Evolutionary conservation across 1,140 invertebrate genomes (phyloP), one percentile per base, ranked within the genome.

Genomic region (Bicyclus anynana): DNA sequence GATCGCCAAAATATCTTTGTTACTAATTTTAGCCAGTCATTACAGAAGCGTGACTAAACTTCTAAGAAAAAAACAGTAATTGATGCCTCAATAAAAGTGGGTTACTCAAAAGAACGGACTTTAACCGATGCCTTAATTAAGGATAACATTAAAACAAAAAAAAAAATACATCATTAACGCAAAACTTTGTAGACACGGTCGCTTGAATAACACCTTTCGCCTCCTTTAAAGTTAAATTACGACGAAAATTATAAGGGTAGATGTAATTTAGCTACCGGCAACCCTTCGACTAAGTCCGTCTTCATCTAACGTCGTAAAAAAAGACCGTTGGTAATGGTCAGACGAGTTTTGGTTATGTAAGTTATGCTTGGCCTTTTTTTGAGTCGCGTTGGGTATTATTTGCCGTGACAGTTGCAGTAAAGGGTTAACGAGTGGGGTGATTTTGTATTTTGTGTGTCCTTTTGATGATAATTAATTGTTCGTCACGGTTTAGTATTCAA

Each of bases 261-360:
- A 40, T 64, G 69, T 72, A 74, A 74, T 74, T 72, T 65, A 59
- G 59, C 66, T 71, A 65, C 69, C 65, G 69, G 50, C 62, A 60
- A 73, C 63, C 72, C 72, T 75, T 74, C 58, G 27, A 40, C 35
- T 44, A 16, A 4, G 17, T 18, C 13, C 17, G 53, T 48, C 53
- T 71, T 71, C 16, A 73, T 53, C 33, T 72, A 73, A 76, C 55
- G 70, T 70, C 59, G 20, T 50, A 67, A 66, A 62, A 58, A 58
- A 62, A 68, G 72, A 63, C 77, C 79, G 77, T 80, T 78, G 62
- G 69, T 72, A 70, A 73, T 74, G 75, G 70, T 73, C 72, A 73
- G 68, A 72, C 72, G 62, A 62, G 3, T 72, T 68, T 69, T 62
- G 59, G 68, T 66, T 62, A 65, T 72, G 37, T 71, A 69, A 62